Evolutionary conservation across 2,888 invertebrate species (phyloP), one percentile per base, ranked within the genome.

Genomic region (Watsonalla cultraria): DNA sequence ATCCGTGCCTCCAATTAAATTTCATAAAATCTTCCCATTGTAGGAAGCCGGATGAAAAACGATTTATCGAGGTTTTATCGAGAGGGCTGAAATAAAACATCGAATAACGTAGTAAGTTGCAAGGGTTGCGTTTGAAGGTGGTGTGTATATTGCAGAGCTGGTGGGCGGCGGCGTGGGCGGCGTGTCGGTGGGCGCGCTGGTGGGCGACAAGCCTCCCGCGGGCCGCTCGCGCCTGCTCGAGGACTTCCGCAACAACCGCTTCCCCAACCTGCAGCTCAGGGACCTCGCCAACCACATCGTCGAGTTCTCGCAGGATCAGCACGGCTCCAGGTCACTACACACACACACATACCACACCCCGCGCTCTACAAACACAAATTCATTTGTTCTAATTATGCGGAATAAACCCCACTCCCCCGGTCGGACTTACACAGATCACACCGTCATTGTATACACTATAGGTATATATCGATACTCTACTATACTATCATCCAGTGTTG

Each of bases 221-320:
- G 96, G 96, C 51, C 93, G 99, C 68, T 97, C 97, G 69, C 94
- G 98, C 49, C 92, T 99, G 54, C 92, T 99, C 53, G 99, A 99
- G 86, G 99, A 99, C 87, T 99, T 99, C 92, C 93, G 96, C 80
- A 96, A 95, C 90, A 96, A 96, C 84, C 93, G 97, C 75, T 97
- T 95, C 90, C 96, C 96, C 60, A 96, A 95, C 89, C 92, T 96
- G 72, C 96, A 96, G 82, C 92, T 99, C 68, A 95, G 98, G 66
- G 99, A 99, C 90, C 93, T 99, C 71, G 95, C 96, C 70, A 97
- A 97, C 90, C 99, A 99, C 88, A 99, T 99, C 80, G 98, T 99
- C 24, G 99, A 99, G 90, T 99, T 99, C 90, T 98, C 98, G 60
- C 98, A 98, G 91, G 99, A 99, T 90, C 99, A 99, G 86, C 99